Base-by-base conservation (phyloP, 2,113 vertebrate genomes). In the Odobenus rosmarus region DNA sequence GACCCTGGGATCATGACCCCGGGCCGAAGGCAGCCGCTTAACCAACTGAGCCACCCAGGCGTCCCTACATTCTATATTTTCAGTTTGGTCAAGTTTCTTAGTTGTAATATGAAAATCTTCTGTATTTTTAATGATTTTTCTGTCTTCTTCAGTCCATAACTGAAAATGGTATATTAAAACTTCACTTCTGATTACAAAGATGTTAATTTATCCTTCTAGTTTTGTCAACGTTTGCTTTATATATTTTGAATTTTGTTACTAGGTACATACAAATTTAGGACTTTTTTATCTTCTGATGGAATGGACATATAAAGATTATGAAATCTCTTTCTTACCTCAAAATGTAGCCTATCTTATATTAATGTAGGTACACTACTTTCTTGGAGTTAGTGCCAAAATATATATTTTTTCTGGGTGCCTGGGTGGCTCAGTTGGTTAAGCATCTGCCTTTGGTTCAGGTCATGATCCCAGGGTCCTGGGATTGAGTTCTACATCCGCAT, bases 181-280 rank as follows among this genome's bases (percentile, higher is more conserved):
- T 92, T 19, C 9, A 31, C 74, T 7, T 21, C 28, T 90, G 51
- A 49, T 53, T 95, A 0, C 76, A 83, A 96, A 62, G 76, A 16
- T 76, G 21, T 8, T n/a, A 94, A 33, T 51, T 95, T 77, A 87
- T 55, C 10, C 51, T 93, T 39, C 39, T 64, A 95, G 1, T 33
- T 61, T 81, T 21, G 0, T 26, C 16, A 88, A 71, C 7, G 69
- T 77, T 67, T 59, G 26, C 9, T 55, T 49, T 81, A 53, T 77
- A 46, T 51, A 67, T 59, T 96, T 92, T 92, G 13, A 77, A 82
- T 82, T 80, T 18, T 97, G 19, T 74, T 85, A 71, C 23, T 88
- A 39, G 16, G 1, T 39, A 62, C 3, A n/a, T 39, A 82, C 8
- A 93, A 46, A 90, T 77, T 87, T 88, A 92, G 49, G 33, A 62